Percentiles rank a stretch among this genome's conserved stretches.
These are phyloP conservation scores for Pseudomyrmex concolor DNA, from an alignment of 1,140 invertebrate species.

Conservation along the genomic window DNA sequence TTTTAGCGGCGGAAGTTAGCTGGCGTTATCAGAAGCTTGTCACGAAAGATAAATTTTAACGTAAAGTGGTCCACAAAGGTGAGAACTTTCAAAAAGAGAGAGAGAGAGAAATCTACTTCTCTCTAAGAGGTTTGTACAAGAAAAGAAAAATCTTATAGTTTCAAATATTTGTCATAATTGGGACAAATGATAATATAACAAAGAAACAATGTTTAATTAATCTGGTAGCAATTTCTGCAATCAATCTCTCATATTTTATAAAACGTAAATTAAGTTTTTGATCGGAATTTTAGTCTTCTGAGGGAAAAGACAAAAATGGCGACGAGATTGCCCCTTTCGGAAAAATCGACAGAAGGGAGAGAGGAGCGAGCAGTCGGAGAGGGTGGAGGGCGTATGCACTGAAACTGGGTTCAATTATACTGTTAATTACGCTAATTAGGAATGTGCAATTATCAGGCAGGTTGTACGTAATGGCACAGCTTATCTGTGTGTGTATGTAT, in stretches of 20 bases:
- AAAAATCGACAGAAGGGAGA: constrained; percentile 8
- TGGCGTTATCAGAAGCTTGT: constrained; percentile 37
- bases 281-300: too few species aligned
- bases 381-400: not conserved
- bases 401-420: constrained; percentile 64
- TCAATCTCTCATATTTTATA: too few species aligned
- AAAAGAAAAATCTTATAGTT: too few species aligned
- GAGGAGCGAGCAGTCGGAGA: constrained; percentile 16
- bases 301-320: constrained; percentile 26
- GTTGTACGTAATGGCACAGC: constrained; percentile 3
- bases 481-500: not conserved
- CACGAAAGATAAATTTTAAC: not conserved
- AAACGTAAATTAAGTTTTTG: too few species aligned
- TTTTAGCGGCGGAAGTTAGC: not conserved
- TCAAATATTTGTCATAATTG: too few species aligned
- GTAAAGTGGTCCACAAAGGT: not conserved
- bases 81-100: not conserved
- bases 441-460: constrained; percentile 66
- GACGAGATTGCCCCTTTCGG: constrained; percentile 5
- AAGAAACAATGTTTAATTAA: too few species aligned
- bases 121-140: too few species aligned
- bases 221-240: too few species aligned
- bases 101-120: too few species aligned
- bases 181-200: too few species aligned
- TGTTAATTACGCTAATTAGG: constrained; percentile 73